phyloP scores from a whole-genome alignment of 2,888 invertebrate species.

The Ophion ellenae region DNA sequence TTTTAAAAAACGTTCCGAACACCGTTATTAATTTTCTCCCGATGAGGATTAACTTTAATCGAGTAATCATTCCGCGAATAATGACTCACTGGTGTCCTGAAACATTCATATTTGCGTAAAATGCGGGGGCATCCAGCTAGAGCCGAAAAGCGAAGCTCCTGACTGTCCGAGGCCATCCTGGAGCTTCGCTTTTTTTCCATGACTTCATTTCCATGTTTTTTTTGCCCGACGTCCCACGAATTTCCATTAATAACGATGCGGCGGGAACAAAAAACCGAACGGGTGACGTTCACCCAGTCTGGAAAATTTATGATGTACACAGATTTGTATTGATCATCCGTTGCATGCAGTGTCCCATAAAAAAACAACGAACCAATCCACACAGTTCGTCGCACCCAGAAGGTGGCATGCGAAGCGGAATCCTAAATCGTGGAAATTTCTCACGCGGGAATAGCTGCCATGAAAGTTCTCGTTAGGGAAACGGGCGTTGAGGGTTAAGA shows the following conservation, averaged over 20 bases:
- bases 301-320: not conserved
- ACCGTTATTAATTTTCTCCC: too few relatives aligned
- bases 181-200: not conserved
- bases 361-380: not conserved
- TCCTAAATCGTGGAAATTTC: slow-evolving; percentile 66
- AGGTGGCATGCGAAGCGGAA: slow-evolving; percentile 50
- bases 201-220: not conserved
- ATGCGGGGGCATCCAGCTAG: too few relatives aligned
- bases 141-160: too few relatives aligned
- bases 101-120: too few relatives aligned
- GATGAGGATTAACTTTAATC: too few relatives aligned
- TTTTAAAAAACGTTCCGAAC: too few relatives aligned
- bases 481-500: slow-evolving; percentile 60
- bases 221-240: slow-evolving; percentile 8
- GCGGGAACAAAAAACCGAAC: not conserved
- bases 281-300: not conserved
- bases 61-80: too few relatives aligned
- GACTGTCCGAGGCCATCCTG: too few relatives aligned
- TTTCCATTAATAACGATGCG: slow-evolving; percentile 38
- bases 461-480: slow-evolving; percentile 62
- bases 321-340: not conserved
- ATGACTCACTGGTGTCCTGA: too few relatives aligned
- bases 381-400: not conserved
- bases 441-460: slow-evolving; percentile 62
- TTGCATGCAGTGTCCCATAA: not conserved